Evolutionary conservation across 2,797 vertebrate species (phyloP), one percentile per base, ranked within the genome.

Genomic region (Eleutherodactylus coqui): DNA sequence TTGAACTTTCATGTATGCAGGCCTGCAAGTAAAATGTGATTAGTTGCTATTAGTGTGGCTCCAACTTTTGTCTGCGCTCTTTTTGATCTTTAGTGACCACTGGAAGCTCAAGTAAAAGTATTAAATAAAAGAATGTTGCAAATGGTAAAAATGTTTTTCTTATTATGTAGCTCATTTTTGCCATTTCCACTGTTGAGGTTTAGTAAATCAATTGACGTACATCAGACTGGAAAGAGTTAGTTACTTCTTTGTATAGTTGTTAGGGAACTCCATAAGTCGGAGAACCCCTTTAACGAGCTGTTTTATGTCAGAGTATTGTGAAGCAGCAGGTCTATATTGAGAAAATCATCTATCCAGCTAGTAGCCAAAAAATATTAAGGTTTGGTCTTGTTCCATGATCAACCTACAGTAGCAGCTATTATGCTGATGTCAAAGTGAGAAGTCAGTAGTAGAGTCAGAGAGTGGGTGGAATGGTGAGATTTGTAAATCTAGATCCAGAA

Each of bases 401-500:
- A 53, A 38, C 47, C 5, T 43, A 83, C 81, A 83, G 69, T 34
- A 83, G 69, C 49, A 75, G 67, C 9, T 83, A 19, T 73, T 83
- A 45, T 73, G 16, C 36, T 55, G n/a, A 72, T 73, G 36, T 58
- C 24, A 58, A 75, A 34, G 24, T 58, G 69, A 73, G 51, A 58
- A 24, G 32, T 73, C n/a, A 14, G 69, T 41, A 75, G 80, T 10
- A 72, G 64, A 72, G 49, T 72, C 67, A 38, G 62, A 43, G 76
- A 60, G 81, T 83, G 69, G 81, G 81, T 43, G 69, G 81, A 73
- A 60, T 32, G 53, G 81, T 75, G 69, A 67, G 58, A 76, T 49
- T 43, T 75, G 58, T 49, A 34, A 29, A 69, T 62, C 43, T 79
- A 53, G 43, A 43, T 86, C 69, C 88, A 89, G 75, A 79, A 90